Percentiles rank a stretch among this genome's conserved stretches.
These are phyloP conservation scores for Ailuropoda melanoleuca DNA, from an alignment of 2,113 vertebrate species.

Conservation along the genomic window DNA sequence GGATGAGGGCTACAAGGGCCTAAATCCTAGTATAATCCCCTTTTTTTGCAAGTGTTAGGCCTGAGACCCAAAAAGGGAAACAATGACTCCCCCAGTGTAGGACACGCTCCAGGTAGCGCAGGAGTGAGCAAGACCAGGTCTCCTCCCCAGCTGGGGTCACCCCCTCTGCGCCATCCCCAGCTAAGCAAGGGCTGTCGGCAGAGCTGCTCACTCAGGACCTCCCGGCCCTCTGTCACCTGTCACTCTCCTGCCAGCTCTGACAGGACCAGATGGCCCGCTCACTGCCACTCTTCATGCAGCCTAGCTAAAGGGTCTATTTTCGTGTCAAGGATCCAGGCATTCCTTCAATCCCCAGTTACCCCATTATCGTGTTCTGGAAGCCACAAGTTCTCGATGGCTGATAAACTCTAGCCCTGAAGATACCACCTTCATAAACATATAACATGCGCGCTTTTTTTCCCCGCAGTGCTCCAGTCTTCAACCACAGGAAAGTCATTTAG, in stretches of 20 bases:
- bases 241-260: background rate
- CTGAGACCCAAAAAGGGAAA: background rate
- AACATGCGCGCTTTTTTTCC: background rate
- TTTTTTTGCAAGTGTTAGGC: background rate
- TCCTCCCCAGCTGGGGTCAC: background rate
- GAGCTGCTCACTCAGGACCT: background rate
- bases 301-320: background rate
- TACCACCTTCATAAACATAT: background rate
- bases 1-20: background rate
- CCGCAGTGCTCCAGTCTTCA: background rate
- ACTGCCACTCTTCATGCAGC: background rate
- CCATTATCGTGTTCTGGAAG: background rate
- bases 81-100: background rate
- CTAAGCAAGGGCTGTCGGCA: background rate
- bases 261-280: constrained; percentile 26
- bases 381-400: background rate
- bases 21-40: background rate
- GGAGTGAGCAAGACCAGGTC: background rate
- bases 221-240: background rate
- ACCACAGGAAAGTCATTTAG: background rate
- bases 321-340: background rate
- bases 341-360: background rate
- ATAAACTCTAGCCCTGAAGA: background rate
- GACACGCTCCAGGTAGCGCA: too few species aligned
- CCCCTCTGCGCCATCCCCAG: fast-evolving